A percentile compares a stretch with the other conserved stretches of the same genome.
Evolutionary conservation across 2,888 invertebrate species (phyloP).

Genomic region (Eristalinus sepulchralis): DNA sequence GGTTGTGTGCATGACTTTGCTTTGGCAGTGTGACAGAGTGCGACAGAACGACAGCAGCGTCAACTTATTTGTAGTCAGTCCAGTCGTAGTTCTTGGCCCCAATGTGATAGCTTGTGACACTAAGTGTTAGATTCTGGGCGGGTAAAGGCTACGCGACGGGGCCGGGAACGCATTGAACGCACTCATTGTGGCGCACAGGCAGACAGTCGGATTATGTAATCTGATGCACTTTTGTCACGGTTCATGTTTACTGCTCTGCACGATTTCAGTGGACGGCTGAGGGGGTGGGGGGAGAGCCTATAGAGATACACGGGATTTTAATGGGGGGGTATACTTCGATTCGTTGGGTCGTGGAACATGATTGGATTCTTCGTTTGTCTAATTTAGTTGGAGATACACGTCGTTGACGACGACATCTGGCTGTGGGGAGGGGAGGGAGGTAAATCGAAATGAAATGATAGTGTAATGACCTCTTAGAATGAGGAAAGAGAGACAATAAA

Average conservation of each 20-base stretch:
- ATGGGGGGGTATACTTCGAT: background rate
- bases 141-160: background rate
- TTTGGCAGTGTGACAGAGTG: background rate
- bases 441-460: background rate
- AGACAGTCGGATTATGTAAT: constrained; percentile 50
- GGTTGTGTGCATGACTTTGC: constrained; percentile 20
- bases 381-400: background rate
- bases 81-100: background rate
- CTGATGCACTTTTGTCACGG: constrained; percentile 66
- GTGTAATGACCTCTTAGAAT: background rate
- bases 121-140: constrained; percentile 45
- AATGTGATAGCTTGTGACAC: constrained; percentile 64
- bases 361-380: background rate
- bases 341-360: background rate
- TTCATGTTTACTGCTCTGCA: constrained; percentile 29
- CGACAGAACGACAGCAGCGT: background rate
- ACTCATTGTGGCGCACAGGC: constrained; percentile 33
- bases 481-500: background rate
- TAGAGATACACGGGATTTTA: background rate
- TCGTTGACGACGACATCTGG: background rate
- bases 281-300: background rate
- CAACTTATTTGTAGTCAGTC: constrained; percentile 32
- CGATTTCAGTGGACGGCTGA: no score
- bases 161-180: constrained; percentile 44
- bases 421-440: background rate